Base-by-base conservation (phyloP, 2,888 invertebrate genomes). In the Octonoba sinensis region DNA sequence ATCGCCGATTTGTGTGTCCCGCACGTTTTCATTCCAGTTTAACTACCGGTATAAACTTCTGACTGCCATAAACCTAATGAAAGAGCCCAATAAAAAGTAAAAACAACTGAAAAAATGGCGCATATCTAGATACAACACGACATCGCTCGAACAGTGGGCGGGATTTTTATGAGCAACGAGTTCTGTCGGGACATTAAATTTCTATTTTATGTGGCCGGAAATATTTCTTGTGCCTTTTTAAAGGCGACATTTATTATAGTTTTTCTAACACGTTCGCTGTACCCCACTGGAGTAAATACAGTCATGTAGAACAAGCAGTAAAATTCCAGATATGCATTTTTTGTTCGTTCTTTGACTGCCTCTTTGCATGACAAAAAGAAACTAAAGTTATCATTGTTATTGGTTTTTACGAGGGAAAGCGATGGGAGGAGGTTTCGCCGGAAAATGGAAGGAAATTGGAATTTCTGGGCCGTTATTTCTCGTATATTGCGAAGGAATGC, bases 181-280 rank as follows among this genome's bases (percentile, higher is more conserved):
- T 44, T 70, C 70, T 59, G 70, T 59, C 47, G 70, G 59, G 57
- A 66, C 74, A 66, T 74, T 74, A 74, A 66, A 74, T 66, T 66
- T 74, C 66, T 65, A 59, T 66, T 74, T 66, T 66, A 57, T 74
- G 74, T 66, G 56, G 27, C 20, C 47, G 65, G 49, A 57, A 56
- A 66, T 66, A 74, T 74, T 74, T 74, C 73, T 64, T 54, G 64
- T 24, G n/a, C 27, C 47, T 74, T 74, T 66, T 66, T 66, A 66
- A 74, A 59, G 49, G 66, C 56, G 57, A 74, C 74, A 66, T 74
- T 74, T 74, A 74, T 74, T 66, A 49, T 59, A 24, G 56, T 22
- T 74, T 74, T 56, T 24, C 47, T 57, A 74, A 73, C 64, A 64
- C 72, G 36, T 46, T 73, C 18, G 73, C 20, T 46, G 12, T 62